Base-by-base conservation (phyloP, 1,140 invertebrate genomes). In the Brachionus rubens region DNA sequence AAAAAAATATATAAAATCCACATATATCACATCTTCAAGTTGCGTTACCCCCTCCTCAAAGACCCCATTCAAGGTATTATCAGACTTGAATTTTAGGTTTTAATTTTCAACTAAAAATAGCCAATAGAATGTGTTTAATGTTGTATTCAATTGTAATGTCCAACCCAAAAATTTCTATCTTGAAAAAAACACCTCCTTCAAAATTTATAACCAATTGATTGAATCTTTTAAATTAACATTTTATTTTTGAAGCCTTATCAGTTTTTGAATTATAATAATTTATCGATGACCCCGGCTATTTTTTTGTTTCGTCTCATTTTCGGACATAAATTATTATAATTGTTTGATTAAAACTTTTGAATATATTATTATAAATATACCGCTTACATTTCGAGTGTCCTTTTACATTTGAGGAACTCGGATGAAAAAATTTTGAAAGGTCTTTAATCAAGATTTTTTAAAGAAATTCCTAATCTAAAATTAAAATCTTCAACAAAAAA, bases 181-280 rank as follows among this genome's bases (percentile, higher is more conserved):
- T 12, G 50, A 26, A 30, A n/a, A 36, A 59, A 36, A 59, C 54
- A 9, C n/a, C n/a, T n/a, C n/a, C n/a, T n/a, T n/a, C n/a, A n/a
- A n/a, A n/a, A n/a, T n/a, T n/a, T n/a, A 1, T 52, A 36, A 28
- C 54, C 54, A 59, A 59, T 59, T 2, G 16, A 5, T 33, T 26
- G n/a, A 30, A 30, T 59, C 19, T 16, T 30, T 33, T 33, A 59
- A 59, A 59, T 33, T 59, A 59, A 59, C 26, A 33, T 59, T 59
- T 19, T 33, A 59, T 33, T 59, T 56, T 36, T 59, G 26, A 59
- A 59, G 54, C 54, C 54, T 59, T 59, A 59, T 59, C 54, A 59
- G 54, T 59, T 59, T 59, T 28, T 54, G 28, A n/a, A 59, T 59
- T 33, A 59, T 33, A 30, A 59, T 59, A 59, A 33, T 59, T 52